These are phyloP conservation scores for Macheiramphus alcinus DNA, from an alignment of 2,113 vertebrate species.

Conservation along the genomic window DNA sequence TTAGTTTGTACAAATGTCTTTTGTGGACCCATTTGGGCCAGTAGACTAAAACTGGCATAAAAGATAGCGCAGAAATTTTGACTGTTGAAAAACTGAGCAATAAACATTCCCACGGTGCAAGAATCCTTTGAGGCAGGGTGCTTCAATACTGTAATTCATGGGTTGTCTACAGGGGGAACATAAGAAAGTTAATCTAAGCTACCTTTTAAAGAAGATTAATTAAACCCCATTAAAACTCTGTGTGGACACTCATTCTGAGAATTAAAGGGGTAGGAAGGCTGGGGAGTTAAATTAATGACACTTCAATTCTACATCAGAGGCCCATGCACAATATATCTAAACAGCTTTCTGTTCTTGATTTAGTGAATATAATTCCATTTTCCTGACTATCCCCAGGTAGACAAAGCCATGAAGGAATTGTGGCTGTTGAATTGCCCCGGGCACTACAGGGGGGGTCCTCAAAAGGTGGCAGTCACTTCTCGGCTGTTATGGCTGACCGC, in stretches of 20 bases:
- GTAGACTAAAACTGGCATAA: background rate
- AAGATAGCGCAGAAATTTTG: background rate
- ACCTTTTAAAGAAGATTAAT: conserved; percentile 18
- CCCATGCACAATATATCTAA: background rate
- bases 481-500: rapidly evolving
- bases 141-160: background rate
- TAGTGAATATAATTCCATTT: background rate
- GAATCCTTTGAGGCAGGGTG: background rate
- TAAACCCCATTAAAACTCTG: conserved; percentile 8
- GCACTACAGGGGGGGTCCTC: background rate
- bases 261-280: background rate
- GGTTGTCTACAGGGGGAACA: background rate
- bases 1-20: background rate
- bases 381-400: background rate
- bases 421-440: background rate
- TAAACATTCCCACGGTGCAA: background rate
- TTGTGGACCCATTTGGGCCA: background rate
- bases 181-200: background rate
- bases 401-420: background rate
- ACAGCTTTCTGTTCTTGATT: background rate
- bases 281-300: background rate
- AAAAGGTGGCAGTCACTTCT: background rate
- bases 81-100: background rate
- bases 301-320: background rate
- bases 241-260: conserved; percentile 1